Evolutionary conservation across 2,797 vertebrate species (phyloP).

Genomic region (Sciurus carolinensis): DNA sequence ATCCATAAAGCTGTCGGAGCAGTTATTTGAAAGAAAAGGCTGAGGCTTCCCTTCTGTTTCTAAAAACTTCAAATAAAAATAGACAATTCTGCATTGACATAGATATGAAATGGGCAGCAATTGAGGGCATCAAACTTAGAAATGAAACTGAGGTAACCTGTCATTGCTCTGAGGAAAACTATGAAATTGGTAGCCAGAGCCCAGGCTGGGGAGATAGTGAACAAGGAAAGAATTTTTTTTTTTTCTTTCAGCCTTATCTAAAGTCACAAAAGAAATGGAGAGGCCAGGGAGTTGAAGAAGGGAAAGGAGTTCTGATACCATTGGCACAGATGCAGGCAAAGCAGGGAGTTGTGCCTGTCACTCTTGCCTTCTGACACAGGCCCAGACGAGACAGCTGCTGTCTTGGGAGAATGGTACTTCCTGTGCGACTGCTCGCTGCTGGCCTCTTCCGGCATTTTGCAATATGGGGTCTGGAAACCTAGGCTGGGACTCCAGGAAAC

Average conservation of each 20-base stretch:
- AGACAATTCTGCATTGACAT: slow-evolving; percentile 79
- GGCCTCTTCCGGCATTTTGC: background rate
- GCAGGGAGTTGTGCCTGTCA: background rate
- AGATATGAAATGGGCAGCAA: slow-evolving; percentile 76
- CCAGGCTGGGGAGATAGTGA: background rate
- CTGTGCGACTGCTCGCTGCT: background rate
- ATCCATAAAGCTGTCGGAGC: slow-evolving; percentile 72
- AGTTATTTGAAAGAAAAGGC: slow-evolving; percentile 76
- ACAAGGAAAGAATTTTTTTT: background rate
- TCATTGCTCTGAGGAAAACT: slow-evolving; percentile 56
- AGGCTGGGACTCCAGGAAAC: background rate
- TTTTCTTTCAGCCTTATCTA: slow-evolving; percentile 7
- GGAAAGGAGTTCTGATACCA: background rate
- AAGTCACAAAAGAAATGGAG: background rate
- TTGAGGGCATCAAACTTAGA: slow-evolving; percentile 74
- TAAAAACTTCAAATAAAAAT: slow-evolving; percentile 82
- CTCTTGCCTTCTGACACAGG: background rate
- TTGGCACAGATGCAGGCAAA: background rate
- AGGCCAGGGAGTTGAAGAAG: background rate
- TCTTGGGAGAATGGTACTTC: background rate
- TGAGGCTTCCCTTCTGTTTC: background rate
- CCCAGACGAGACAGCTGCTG: background rate
- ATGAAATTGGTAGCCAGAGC: slow-evolving; percentile 61
- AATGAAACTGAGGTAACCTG: slow-evolving; percentile 74
- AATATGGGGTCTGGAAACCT: background rate